Evolutionary conservation across 1,140 invertebrate genomes (phyloP).

Genomic region (Choristoneura fumiferana): DNA sequence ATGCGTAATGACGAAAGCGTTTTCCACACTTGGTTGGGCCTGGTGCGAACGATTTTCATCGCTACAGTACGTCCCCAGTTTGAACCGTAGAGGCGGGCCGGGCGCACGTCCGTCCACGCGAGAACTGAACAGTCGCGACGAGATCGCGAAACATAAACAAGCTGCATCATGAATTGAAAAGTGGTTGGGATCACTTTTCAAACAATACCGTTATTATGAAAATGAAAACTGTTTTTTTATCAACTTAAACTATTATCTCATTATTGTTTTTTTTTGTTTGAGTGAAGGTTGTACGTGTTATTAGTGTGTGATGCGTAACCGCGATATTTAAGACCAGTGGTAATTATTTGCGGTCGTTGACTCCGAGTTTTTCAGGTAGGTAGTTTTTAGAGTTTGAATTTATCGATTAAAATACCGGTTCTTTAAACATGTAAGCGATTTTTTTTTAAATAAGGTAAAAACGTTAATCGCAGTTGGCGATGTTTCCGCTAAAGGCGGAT

Average conservation of each 20-base stretch:
- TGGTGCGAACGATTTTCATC: constrained; percentile 41
- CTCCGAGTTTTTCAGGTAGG: constrained; percentile 13
- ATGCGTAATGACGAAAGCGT: constrained; percentile 38
- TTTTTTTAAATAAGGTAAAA: not conserved
- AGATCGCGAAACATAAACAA: constrained; percentile 31
- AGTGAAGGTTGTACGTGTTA: not conserved
- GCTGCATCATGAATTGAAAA: not conserved
- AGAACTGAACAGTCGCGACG: constrained; percentile 45
- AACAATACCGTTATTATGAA: not conserved
- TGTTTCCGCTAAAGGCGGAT: constrained; percentile 1
- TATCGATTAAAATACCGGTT: not conserved
- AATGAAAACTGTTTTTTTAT: not conserved
- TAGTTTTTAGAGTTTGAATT: not conserved
- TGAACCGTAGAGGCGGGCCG: constrained; percentile 21
- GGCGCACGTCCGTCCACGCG: constrained; percentile 22
- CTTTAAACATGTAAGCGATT: not conserved
- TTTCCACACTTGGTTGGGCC: constrained; percentile 41
- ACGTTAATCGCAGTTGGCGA: not conserved
- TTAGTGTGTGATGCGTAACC: not conserved
- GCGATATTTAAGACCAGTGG: constrained; percentile 5
- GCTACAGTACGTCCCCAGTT: constrained; percentile 27
- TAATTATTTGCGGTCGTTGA: constrained; percentile 2
- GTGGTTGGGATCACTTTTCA: not conserved
- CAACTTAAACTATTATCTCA: not conserved
- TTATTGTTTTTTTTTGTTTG: constrained; percentile 7